Conservation (phyloP, 2,888 invertebrate species). For the Blera fallax region DNA sequence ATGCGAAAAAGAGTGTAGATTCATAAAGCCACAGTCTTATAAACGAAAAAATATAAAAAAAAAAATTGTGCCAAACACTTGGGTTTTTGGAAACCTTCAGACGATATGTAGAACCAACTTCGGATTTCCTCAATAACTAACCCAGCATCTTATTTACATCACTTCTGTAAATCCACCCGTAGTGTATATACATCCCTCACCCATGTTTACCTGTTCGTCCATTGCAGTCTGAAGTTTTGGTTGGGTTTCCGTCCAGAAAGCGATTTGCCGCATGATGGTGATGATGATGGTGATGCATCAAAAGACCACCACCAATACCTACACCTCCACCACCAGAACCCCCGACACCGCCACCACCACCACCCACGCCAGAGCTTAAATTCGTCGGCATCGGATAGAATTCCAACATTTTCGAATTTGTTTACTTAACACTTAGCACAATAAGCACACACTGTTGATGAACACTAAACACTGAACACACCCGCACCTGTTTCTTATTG, state of each 20-base stretch:
- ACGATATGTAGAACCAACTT: neutral
- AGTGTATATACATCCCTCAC: neutral
- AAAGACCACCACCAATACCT: slow-evolving; percentile 74
- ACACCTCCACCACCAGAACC: slow-evolving; percentile 36
- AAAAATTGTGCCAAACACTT: too few relatives aligned
- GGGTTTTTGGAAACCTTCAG: neutral
- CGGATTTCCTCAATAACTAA: neutral
- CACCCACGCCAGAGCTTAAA: slow-evolving; percentile 77
- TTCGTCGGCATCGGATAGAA: slow-evolving; percentile 81
- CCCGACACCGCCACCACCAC: slow-evolving; percentile 22
- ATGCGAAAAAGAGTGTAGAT: too few relatives aligned
- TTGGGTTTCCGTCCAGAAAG: slow-evolving; percentile 80
- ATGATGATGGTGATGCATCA: slow-evolving; percentile 79
- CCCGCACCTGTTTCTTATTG: slow-evolving; percentile 38
- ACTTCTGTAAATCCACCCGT: neutral
- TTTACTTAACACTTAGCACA: slow-evolving; percentile 14
- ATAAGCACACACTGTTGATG: slow-evolving; percentile 9
- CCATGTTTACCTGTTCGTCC: slow-evolving; percentile 85
- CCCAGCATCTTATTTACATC: neutral
- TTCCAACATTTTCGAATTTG: slow-evolving; percentile 78
- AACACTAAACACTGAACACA: slow-evolving; percentile 44
- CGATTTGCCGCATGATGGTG: slow-evolving; percentile 78
- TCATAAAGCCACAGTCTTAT: too few relatives aligned
- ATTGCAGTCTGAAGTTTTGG: slow-evolving; percentile 84
- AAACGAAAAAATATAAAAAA: too few relatives aligned